phyloP scores from a whole-genome alignment of 2,113 vertebrate genomes.

The Ochotona princeps region DNA sequence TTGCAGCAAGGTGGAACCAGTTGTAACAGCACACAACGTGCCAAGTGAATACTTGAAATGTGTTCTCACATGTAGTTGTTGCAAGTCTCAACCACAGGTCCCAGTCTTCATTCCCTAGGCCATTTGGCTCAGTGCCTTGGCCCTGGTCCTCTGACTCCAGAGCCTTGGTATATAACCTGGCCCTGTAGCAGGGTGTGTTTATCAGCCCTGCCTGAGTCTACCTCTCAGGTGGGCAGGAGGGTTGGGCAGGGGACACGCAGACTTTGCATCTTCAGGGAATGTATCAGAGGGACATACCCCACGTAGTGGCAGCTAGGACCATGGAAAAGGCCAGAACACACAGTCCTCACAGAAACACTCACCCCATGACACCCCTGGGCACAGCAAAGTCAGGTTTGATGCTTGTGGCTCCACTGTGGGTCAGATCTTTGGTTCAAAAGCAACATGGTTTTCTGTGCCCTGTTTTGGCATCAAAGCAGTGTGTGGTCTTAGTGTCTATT shows the following conservation, averaged over 20 bases:
- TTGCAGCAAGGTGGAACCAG: neutral
- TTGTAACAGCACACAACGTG: neutral
- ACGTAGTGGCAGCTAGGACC: neutral
- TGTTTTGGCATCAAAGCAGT: too few relatives aligned
- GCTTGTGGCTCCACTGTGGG: neutral
- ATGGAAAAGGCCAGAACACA: neutral
- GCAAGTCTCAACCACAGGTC: too few relatives aligned
- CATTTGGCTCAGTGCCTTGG: neutral
- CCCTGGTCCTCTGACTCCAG: neutral
- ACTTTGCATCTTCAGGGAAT: neutral
- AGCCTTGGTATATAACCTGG: neutral
- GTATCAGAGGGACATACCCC: neutral
- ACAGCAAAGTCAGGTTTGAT: neutral
- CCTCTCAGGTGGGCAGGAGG: neutral
- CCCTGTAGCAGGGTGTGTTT: accelerated
- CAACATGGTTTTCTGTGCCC: neutral
- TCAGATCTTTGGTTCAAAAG: neutral
- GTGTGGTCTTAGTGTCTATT: too few relatives aligned
- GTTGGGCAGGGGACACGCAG: neutral
- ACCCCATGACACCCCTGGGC: accelerated
- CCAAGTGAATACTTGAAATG: neutral
- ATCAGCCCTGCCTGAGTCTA: neutral
- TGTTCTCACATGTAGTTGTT: accelerated
- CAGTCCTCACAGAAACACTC: accelerated
- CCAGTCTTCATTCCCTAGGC: neutral